Percentiles rank a stretch among this genome's conserved stretches.
Conservation (phyloP, 2,888 invertebrate species). For the Cancer borealis region DNA sequence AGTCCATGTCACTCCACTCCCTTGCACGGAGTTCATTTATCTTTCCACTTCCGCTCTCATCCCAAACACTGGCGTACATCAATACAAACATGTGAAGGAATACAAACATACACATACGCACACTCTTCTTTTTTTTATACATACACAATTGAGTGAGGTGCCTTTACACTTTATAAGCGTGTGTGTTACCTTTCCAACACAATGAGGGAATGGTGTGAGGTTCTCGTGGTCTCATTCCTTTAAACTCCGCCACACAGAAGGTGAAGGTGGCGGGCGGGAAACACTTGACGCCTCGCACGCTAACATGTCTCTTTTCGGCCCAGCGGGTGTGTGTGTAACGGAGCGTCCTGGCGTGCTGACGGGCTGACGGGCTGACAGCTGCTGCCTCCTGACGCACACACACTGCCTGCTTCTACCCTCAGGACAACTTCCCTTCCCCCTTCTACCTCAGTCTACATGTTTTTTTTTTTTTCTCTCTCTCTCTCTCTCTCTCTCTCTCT, state of each 20-base stretch:
- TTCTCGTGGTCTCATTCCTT: background rate
- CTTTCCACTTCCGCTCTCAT: background rate
- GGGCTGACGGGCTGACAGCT: background rate
- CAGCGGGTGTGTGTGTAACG: background rate
- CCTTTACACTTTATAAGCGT: too few species aligned
- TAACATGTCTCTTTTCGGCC: background rate
- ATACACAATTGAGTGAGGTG: too few species aligned
- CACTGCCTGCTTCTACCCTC: background rate
- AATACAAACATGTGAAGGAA: background rate
- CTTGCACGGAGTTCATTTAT: background rate
- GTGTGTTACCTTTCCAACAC: too few species aligned
- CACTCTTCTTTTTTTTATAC: too few species aligned
- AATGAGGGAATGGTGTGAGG: background rate
- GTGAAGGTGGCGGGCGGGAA: background rate
- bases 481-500: conserved; percentile 5
- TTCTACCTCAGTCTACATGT: background rate
- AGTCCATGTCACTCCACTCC: background rate
- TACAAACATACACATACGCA: background rate
- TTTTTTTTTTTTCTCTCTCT: background rate
- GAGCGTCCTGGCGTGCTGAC: background rate
- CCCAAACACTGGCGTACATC: background rate
- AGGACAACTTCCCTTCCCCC: background rate
- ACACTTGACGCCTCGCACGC: background rate
- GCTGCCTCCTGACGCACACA: conserved; percentile 36
- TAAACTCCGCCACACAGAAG: background rate